These are phyloP conservation scores for Napeogenes inachia DNA, from an alignment of 2,888 invertebrate genomes.

Conservation along the genomic window DNA sequence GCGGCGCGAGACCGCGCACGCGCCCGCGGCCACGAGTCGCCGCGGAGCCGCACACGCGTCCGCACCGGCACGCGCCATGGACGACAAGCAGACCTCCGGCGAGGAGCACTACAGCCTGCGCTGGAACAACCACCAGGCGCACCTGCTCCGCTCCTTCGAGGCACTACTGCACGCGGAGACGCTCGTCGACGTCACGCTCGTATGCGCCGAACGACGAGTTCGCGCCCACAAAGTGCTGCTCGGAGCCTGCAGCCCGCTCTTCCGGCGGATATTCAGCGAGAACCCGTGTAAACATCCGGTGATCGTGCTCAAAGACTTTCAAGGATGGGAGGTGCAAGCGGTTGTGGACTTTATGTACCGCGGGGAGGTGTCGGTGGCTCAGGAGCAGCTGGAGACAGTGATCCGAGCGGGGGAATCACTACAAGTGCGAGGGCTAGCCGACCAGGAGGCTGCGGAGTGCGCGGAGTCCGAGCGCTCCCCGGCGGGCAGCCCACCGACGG, in stretches of 20 bases:
- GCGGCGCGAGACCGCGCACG: slow-evolving; percentile 66
- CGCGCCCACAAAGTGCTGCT: slow-evolving; percentile 94
- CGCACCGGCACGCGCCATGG: slow-evolving; percentile 64
- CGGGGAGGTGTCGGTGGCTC: slow-evolving; percentile 92
- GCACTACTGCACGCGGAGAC: slow-evolving; percentile 91
- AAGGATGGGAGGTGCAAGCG: slow-evolving; percentile 92
- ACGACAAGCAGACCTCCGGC: slow-evolving; percentile 66
- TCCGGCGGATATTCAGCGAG: slow-evolving; percentile 91
- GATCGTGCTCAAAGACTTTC: slow-evolving; percentile 93
- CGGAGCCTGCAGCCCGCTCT: slow-evolving; percentile 92
- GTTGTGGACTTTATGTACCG: slow-evolving; percentile 96
- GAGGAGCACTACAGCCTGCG: slow-evolving; percentile 93
- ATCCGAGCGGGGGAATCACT: slow-evolving; percentile 93
- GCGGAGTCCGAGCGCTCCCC: slow-evolving; percentile 60
- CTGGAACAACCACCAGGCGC: slow-evolving; percentile 96
- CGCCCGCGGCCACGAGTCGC: slow-evolving; percentile 48
- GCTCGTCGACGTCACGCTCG: slow-evolving; percentile 92
- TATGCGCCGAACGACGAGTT: slow-evolving; percentile 90
- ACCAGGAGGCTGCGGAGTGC: slow-evolving; percentile 75
- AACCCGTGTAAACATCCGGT: slow-evolving; percentile 96
- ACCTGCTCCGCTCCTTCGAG: slow-evolving; percentile 92
- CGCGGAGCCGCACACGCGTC: slow-evolving; percentile 56
- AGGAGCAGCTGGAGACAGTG: slow-evolving; percentile 88
- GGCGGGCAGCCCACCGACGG: slow-evolving; percentile 67
- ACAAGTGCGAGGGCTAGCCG: slow-evolving; percentile 88